Percentiles rank a stretch among this genome's conserved stretches.
Evolutionary conservation across 1,140 invertebrate genomes (phyloP).

Genomic region (Lanistes nyassanus): DNA sequence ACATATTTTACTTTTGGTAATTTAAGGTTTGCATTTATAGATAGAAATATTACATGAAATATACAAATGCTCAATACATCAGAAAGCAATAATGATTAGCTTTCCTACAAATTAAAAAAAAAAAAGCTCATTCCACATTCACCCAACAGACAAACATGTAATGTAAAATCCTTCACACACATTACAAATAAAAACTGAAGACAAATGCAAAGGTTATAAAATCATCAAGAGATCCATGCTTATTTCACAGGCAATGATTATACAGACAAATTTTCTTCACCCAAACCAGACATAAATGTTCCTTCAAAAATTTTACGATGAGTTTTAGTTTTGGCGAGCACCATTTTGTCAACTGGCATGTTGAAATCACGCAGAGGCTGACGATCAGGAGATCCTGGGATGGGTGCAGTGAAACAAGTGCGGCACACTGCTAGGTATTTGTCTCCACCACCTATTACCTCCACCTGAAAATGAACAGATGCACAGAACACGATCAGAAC

Average conservation of each 20-base stretch:
- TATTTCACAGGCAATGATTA: neutral
- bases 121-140: no score
- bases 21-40: no score
- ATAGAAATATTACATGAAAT: no score
- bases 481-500: slow-evolving; percentile 18
- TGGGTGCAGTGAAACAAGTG: slow-evolving; percentile 66
- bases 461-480: slow-evolving; percentile 66
- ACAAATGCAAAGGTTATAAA: neutral
- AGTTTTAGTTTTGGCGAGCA: neutral
- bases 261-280: neutral
- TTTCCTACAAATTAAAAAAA: no score
- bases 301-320: neutral
- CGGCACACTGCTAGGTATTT: slow-evolving; percentile 75
- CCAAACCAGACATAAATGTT: neutral
- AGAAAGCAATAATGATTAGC: no score
- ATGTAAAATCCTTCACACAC: neutral
- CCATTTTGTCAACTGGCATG: slow-evolving; percentile 1
- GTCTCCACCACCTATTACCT: slow-evolving; percentile 75
- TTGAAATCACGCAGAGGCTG: slow-evolving; percentile 30
- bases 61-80: no score
- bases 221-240: neutral
- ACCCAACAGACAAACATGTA: no score
- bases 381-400: slow-evolving; percentile 44
- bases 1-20: no score
- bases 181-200: neutral